Evolutionary conservation across 2,888 invertebrate species (phyloP), one percentile per base, ranked within the genome.

Genomic region (Erpobdella octoculata): DNA sequence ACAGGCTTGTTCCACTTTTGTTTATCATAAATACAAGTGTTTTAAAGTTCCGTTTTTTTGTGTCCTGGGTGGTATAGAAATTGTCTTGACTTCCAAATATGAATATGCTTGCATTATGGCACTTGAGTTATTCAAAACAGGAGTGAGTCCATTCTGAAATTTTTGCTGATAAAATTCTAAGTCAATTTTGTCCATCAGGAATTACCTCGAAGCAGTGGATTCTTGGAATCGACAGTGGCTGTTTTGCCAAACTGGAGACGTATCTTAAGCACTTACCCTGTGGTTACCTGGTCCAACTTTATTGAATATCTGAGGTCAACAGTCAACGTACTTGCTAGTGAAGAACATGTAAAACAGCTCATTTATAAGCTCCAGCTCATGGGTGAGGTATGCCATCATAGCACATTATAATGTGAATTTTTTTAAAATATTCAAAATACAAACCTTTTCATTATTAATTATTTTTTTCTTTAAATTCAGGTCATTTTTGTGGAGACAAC

Each of bases 251-350:
- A 81, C 18, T 82, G 87, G 79, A 83, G 88, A 74, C 86, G 86
- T 77, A 79, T 82, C 28, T 85, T 86, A 68, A 84, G 86, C 72
- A 84, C 85, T 48, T 88, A 87, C 80, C 89, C 89, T 0, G 88
- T 89, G 15, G 82, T 89, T 76, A 84, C 86, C 12, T 87, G 87
- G 85, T 83, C 85, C 33, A 84, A 85, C 71, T 89, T 89, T 80
- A 84, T 86, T 25, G 86, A 87, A 58, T 81, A 86, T 75, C 81
- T 88, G 48, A 82, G 87, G 71, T 80, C 81, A 48, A 86, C 88
- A 76, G 86, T 89, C 35, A 89, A 89, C 80, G 86, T 88, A 21
- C 81, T 89, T 71, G 87, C 88, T 6, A 87, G 87, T 25, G 87
- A 88, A 77, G 86, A 87, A 33, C 88, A 89, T 79, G 85, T 88